Conservation (phyloP, 2,797 vertebrate genomes). For the Synaphobranchus kaupii region DNA sequence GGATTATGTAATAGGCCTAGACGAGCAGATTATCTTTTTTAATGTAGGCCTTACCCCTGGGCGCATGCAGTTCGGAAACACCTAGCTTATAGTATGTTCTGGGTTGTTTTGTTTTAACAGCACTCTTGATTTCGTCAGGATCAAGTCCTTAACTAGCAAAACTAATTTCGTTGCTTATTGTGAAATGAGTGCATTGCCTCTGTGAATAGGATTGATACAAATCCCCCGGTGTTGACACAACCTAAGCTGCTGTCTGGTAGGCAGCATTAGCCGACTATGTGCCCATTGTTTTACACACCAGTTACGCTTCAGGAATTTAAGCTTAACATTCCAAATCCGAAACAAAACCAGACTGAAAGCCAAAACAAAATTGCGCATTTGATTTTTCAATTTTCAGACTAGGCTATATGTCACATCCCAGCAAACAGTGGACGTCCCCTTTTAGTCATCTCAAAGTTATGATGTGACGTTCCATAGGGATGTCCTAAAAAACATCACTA, state of each 20-base stretch:
- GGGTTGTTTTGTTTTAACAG: not conserved
- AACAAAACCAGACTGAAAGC: not conserved
- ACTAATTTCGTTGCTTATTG: not conserved
- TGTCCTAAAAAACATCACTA: too few species aligned
- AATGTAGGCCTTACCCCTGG: not conserved
- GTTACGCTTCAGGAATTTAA: not conserved
- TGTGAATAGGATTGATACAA: not conserved
- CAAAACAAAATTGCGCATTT: not conserved
- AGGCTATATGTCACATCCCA: too few species aligned
- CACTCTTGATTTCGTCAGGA: not conserved
- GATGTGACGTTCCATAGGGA: too few species aligned
- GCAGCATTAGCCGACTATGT: not conserved
- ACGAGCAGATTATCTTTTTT: not conserved
- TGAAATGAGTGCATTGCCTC: not conserved
- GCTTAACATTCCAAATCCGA: not conserved
- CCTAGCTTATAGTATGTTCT: not conserved
- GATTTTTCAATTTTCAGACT: not conserved
- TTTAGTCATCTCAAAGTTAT: too few species aligned
- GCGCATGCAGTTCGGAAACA: not conserved
- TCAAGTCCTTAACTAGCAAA: slow-evolving; percentile 3
- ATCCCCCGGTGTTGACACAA: not conserved
- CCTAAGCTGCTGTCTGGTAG: not conserved
- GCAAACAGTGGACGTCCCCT: too few species aligned
- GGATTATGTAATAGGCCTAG: not conserved
- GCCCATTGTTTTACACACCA: not conserved